Base-by-base conservation (phyloP, 2,113 vertebrate species). In the Crotophaga sulcirostris region DNA sequence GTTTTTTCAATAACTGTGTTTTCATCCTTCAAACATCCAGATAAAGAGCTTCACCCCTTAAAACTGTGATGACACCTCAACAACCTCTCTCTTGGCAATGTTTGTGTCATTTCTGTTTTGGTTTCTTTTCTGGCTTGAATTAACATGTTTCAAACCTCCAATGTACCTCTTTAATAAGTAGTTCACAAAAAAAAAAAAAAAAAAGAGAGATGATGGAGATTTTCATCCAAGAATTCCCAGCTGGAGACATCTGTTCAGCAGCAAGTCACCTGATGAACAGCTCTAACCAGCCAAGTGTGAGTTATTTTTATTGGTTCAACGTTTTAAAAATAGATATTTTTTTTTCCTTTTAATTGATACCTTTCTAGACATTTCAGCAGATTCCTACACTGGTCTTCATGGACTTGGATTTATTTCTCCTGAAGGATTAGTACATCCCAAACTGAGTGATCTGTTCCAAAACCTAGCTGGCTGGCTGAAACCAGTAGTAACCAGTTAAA, bases 301-400 rank as follows among this genome's bases (percentile, higher is more conserved):
- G 96, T 94, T 97, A 96, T 97, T 98, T 98, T 97, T 98, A 97
- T 96, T 97, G 95, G 97, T 97, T 97, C 97, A 78, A 63, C 95
- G 49, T 96, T 98, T 98, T 97, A 79, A 97, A 98, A 98, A 98
- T 96, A 96, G 85, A 92, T 40, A 6, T 5, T 89, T 92, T 94
- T 83, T 49, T n/a, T 33, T 24, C 20, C 38, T 82, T 93, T 78
- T 69, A 90, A 93, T 72, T 90, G 49, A 72, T 84, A 90, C 44
- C 31, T 90, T 90, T n/a, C 56, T 92, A 42, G 59, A 59, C 7
- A 14, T 55, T 91, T 75, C 85, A 51, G 49, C 84, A 66, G 83
- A 62, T 73, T 92, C 88, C 54, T 89, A 64, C 54, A 49, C 40
- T 44, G 11, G 10, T 67, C 91, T 83, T 67, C 40, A 26, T 17